These are phyloP conservation scores for Elegia similella DNA, from an alignment of 2,888 invertebrate species.

Conservation along the genomic window DNA sequence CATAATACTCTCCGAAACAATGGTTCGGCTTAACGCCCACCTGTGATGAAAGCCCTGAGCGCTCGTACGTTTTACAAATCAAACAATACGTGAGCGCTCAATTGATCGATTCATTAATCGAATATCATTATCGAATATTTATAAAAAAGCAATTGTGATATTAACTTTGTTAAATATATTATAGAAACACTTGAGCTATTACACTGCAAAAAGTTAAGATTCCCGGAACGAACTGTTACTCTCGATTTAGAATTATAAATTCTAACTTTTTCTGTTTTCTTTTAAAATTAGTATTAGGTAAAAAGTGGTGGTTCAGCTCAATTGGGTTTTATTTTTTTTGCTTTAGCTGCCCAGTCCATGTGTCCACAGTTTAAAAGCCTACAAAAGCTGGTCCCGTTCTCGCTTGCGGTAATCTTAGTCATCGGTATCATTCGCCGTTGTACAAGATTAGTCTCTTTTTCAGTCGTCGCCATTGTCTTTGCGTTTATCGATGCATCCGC, in stretches of 20 bases:
- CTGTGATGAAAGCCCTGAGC: constrained; percentile 11
- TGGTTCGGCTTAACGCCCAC: constrained; percentile 16
- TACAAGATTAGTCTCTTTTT: constrained; percentile 55
- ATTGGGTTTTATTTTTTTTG: constrained; percentile 45
- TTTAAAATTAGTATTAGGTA: constrained; percentile 9
- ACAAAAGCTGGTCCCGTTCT: constrained; percentile 66
- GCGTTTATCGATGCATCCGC: constrained; percentile 41
- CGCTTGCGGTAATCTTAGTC: constrained; percentile 61
- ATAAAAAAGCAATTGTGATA: not conserved
- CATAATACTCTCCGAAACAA: constrained; percentile 32
- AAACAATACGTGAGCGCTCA: not conserved
- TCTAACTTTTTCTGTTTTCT: not conserved
- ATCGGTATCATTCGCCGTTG: constrained; percentile 42
- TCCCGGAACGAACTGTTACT: constrained; percentile 14
- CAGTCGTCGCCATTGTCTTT: constrained; percentile 54
- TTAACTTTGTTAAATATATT: not conserved
- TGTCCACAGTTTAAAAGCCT: constrained; percentile 36
- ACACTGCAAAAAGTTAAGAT: constrained; percentile 4
- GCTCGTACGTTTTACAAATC: constrained; percentile 9
- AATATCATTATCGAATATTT: not conserved
- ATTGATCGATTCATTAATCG: not conserved
- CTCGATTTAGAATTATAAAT: constrained; percentile 10
- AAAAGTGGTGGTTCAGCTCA: constrained; percentile 33
- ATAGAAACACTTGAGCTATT: constrained; percentile 4
- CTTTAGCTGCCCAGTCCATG: constrained; percentile 45